These are phyloP conservation scores for Drosophila meridionalis DNA, from an alignment of 2,888 invertebrate species.

Conservation along the genomic window DNA sequence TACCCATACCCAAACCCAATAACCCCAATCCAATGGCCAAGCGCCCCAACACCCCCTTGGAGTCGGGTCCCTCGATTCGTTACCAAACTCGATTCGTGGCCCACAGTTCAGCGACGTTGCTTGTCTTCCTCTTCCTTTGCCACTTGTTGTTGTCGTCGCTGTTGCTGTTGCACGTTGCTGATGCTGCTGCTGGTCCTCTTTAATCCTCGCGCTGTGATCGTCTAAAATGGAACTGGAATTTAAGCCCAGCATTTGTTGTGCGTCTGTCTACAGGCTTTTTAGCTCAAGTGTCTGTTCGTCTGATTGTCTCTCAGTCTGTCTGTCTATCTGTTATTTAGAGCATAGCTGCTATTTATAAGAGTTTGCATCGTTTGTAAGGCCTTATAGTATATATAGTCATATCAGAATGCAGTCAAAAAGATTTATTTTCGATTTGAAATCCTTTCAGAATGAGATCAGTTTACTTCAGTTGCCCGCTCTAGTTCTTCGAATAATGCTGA, in stretches of 20 bases:
- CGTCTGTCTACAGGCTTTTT: conserved; percentile 21
- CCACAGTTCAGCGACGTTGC: conserved; percentile 48
- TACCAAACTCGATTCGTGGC: conserved; percentile 62
- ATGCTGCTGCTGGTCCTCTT: not conserved
- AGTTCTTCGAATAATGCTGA: no score
- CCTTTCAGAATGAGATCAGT: not conserved
- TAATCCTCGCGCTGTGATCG: conserved; percentile 42
- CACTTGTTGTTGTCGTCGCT: not conserved
- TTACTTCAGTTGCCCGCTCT: not conserved
- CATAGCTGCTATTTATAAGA: conserved; percentile 10
- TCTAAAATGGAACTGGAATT: conserved; percentile 70
- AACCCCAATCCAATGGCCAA: conserved; percentile 16
- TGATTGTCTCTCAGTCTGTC: conserved; percentile 4
- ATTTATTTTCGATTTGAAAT: not conserved
- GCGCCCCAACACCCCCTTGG: not conserved
- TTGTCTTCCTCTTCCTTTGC: not conserved
- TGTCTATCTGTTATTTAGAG: conserved; percentile 14
- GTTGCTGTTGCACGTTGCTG: not conserved
- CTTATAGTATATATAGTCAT: no score
- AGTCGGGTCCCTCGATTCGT: conserved; percentile 5
- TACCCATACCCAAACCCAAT: conserved; percentile 20
- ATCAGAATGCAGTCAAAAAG: not conserved
- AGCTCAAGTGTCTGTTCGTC: conserved; percentile 4
- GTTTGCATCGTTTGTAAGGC: not conserved
- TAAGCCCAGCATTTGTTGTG: conserved; percentile 56